Evolutionary conservation across 2,113 vertebrate species (phyloP).

Genomic region (Amazona vittata): DNA sequence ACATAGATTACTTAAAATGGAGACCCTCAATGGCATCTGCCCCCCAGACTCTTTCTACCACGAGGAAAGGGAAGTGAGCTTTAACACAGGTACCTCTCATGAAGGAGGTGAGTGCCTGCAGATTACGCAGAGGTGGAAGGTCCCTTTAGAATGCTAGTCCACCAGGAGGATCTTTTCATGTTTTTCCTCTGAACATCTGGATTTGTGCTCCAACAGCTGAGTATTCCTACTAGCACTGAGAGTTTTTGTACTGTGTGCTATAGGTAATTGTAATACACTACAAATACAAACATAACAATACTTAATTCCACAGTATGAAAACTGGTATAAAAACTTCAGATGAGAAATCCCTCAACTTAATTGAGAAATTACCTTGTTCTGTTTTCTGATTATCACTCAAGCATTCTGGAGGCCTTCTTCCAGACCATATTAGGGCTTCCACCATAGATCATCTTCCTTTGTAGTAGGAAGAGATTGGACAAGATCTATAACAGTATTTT

Average conservation of each 20-base stretch:
- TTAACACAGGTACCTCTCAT: neutral
- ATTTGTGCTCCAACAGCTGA: neutral
- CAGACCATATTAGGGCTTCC: neutral
- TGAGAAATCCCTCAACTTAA: neutral
- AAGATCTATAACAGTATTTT: neutral
- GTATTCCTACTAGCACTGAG: neutral
- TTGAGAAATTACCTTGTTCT: neutral
- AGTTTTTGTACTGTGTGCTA: neutral
- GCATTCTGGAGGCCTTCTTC: neutral
- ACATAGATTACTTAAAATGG: neutral
- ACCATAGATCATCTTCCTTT: neutral
- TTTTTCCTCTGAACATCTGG: neutral
- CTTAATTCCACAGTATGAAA: neutral
- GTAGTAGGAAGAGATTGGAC: neutral
- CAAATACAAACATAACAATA: neutral
- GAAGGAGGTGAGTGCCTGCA: neutral
- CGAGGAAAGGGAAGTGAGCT: accelerated
- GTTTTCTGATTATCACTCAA: neutral
- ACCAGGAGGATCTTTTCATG: neutral
- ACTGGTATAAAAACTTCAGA: neutral
- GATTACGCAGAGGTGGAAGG: neutral
- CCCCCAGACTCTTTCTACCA: neutral
- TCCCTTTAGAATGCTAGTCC: neutral
- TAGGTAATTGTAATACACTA: neutral
- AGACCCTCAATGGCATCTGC: accelerated